Percentiles rank a stretch among this genome's conserved stretches.
Evolutionary conservation across 1,140 invertebrate species (phyloP).

Genomic region (Portunus trituberculatus): DNA sequence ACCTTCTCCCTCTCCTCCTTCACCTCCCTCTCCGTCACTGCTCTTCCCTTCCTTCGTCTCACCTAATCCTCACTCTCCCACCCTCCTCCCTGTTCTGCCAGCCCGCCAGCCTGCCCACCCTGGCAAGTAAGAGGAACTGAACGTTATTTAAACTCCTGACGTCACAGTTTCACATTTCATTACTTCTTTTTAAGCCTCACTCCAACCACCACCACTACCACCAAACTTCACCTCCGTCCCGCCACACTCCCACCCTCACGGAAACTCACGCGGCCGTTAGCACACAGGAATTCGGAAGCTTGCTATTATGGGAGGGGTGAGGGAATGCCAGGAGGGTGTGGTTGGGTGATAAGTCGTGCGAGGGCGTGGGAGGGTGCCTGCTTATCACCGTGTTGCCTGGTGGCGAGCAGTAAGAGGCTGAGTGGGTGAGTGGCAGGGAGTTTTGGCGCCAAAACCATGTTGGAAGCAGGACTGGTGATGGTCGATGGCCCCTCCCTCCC

Average conservation of each 20-base stretch:
- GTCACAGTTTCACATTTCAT: not conserved
- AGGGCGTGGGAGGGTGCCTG: not conserved
- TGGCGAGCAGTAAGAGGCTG: not conserved
- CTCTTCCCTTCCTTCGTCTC: too few relatives aligned
- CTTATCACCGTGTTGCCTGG: not conserved
- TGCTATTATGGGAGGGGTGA: not conserved
- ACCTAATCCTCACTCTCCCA: too few relatives aligned
- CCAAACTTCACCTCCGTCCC: not conserved
- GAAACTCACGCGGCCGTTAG: not conserved
- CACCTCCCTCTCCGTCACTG: too few relatives aligned
- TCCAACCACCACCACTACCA: not conserved
- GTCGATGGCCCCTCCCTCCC: not conserved
- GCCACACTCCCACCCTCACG: not conserved
- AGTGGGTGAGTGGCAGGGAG: not conserved
- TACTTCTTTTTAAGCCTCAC: not conserved
- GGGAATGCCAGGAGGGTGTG: not conserved
- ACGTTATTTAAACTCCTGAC: conserved; percentile 22
- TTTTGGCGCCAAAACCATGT: not conserved
- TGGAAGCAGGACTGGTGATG: not conserved
- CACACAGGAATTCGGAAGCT: conserved; percentile 10
- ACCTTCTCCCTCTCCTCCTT: not conserved
- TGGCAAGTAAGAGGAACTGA: not conserved
- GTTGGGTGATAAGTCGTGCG: not conserved
- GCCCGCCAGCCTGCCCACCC: not conserved
- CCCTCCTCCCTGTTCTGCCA: not conserved